Evolutionary conservation across 2,113 vertebrate species (phyloP).

Genomic region (Zapornia atra): DNA sequence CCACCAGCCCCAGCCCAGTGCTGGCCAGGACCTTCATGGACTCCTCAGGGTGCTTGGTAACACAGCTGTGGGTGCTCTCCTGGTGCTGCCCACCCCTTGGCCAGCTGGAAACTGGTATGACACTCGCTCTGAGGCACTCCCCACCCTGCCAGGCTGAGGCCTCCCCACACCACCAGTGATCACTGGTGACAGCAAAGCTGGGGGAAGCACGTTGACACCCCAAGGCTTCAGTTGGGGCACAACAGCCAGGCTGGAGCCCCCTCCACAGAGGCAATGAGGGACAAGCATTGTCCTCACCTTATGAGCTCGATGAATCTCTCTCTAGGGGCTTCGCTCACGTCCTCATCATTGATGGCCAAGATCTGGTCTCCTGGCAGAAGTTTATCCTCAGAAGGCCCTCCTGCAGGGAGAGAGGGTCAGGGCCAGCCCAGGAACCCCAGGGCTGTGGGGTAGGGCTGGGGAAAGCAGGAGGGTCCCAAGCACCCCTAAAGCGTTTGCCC

Average conservation of each 20-base stretch:
- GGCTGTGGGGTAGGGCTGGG: neutral
- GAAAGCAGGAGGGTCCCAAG: neutral
- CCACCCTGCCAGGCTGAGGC: neutral
- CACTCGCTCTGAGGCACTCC: neutral
- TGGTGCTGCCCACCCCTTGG: neutral
- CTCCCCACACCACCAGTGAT: neutral
- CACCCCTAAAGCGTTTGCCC: neutral
- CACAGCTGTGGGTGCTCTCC: neutral
- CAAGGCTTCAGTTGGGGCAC: neutral
- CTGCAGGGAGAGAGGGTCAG: conserved; percentile 75
- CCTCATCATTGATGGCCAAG: conserved; percentile 94
- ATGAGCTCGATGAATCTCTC: conserved; percentile 98
- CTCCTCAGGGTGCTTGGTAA: neutral
- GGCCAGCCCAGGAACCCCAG: neutral
- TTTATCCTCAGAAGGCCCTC: conserved; percentile 94
- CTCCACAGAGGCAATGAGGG: neutral
- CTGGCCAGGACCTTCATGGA: rapidly evolving
- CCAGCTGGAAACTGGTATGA: neutral
- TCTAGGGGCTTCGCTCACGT: conserved; percentile 91
- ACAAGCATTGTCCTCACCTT: conserved; percentile 80
- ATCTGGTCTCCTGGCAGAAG: conserved; percentile 96
- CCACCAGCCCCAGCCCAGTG: neutral
- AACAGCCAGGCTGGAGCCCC: neutral
- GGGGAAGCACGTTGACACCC: neutral
- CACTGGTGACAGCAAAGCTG: neutral